Percentiles rank a stretch among this genome's conserved stretches.
Conservation (phyloP, 2,888 invertebrate genomes). For the Hyalella azteca region DNA sequence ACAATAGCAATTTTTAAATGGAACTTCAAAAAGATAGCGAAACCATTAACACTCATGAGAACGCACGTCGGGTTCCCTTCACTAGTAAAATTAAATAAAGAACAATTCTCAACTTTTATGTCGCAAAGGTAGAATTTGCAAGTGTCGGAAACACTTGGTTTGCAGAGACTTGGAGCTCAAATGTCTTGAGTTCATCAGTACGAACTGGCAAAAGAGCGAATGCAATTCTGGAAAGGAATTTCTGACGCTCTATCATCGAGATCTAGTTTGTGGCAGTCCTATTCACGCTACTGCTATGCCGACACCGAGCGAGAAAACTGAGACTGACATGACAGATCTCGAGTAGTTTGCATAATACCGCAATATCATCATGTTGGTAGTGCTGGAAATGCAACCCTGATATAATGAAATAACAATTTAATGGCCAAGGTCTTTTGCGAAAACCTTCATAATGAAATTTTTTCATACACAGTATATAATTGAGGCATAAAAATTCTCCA, state of each 20-base stretch:
- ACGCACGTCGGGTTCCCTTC: too few relatives aligned
- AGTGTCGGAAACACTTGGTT: background rate
- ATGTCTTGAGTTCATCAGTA: conserved; percentile 16
- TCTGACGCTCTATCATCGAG: conserved; percentile 13
- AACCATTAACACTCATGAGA: too few relatives aligned
- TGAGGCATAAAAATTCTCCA: too few relatives aligned
- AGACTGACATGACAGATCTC: background rate
- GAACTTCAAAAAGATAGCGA: too few relatives aligned
- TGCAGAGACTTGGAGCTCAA: background rate
- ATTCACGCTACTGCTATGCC: background rate
- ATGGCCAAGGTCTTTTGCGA: background rate
- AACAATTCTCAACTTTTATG: too few relatives aligned
- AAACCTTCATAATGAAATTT: background rate
- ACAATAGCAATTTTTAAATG: too few relatives aligned
- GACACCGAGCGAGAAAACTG: background rate
- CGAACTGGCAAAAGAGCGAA: conserved; percentile 35
- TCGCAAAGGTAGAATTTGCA: too few relatives aligned
- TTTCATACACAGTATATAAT: background rate
- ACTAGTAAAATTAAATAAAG: too few relatives aligned
- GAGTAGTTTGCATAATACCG: background rate
- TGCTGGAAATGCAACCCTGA: background rate
- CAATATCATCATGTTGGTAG: background rate
- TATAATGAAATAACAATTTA: background rate
- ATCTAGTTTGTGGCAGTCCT: conserved; percentile 2
- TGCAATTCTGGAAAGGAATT: conserved; percentile 32